Evolutionary conservation across 2,888 invertebrate species (phyloP).

Genomic region (Eristalis tenax): DNA sequence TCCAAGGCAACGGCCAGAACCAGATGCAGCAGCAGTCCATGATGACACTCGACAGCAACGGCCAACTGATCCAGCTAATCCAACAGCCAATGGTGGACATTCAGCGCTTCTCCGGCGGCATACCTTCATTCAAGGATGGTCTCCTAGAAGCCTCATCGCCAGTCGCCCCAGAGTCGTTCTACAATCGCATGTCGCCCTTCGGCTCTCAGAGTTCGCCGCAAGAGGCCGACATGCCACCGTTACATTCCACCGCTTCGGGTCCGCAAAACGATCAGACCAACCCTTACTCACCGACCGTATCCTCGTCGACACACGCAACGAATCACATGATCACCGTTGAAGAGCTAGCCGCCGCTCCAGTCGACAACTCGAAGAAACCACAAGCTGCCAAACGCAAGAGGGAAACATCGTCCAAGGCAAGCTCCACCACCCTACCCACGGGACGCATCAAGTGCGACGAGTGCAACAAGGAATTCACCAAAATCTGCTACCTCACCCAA

Average conservation of each 20-base stretch:
- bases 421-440: conserved; percentile 75
- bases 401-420: conserved; percentile 73
- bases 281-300: conserved; percentile 76
- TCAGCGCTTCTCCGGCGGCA: conserved; percentile 73
- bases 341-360: conserved; percentile 69
- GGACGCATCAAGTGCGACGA: conserved; percentile 86
- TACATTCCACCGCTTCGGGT: conserved; percentile 74
- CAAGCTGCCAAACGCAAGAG: conserved; percentile 74
- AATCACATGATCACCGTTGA: conserved; percentile 78
- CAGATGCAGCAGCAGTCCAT: conserved; percentile 76
- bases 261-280: conserved; percentile 70
- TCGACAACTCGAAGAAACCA: conserved; percentile 8
- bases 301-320: conserved; percentile 78
- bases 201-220: conserved; percentile 77
- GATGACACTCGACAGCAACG: conserved; percentile 78
- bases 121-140: conserved; percentile 72
- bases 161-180: conserved; percentile 76
- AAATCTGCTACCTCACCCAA: conserved; percentile 93
- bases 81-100: conserved; percentile 84
- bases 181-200: conserved; percentile 75
- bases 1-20: conserved; percentile 2
- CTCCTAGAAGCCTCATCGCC: conserved; percentile 72
- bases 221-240: conserved; percentile 79
- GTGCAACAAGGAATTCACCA: conserved; percentile 92
- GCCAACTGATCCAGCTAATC: conserved; percentile 79